Conservation (phyloP, 1,140 invertebrate species). For the Cotesia vestalis region DNA sequence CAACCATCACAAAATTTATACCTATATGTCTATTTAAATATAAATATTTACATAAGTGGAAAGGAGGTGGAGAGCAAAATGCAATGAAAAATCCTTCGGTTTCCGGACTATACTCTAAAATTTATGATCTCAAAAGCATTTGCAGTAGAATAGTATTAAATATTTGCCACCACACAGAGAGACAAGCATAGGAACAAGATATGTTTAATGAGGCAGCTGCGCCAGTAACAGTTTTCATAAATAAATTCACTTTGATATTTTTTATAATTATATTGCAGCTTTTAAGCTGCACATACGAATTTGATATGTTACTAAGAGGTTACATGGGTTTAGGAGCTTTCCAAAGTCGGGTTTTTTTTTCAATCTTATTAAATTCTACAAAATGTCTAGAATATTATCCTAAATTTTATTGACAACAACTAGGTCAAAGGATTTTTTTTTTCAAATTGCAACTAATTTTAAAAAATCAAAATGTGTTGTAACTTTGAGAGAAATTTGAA, state of each 20-base stretch:
- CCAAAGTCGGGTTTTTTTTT: no score
- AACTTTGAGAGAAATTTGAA: no score
- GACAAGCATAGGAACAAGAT: background rate
- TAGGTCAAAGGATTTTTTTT: no score
- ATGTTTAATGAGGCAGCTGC: background rate
- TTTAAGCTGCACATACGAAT: no score
- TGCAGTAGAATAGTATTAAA: background rate
- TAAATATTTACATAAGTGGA: background rate
- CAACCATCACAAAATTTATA: conserved; percentile 2
- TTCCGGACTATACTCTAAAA: conserved; percentile 25
- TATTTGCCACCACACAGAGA: background rate
- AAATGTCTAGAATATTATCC: no score
- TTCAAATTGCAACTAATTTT: no score
- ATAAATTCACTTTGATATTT: conserved; percentile 1
- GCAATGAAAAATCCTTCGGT: conserved; percentile 29
- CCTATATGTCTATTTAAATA: conserved; percentile 4
- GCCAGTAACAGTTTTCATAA: background rate
- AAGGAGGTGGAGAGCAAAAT: background rate
- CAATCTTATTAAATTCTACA: no score
- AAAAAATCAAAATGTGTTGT: no score
- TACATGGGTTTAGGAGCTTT: no score
- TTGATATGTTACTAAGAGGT: no score
- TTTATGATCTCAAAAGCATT: conserved; percentile 32
- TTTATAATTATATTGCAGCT: no score
- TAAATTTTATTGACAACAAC: no score